Conservation (phyloP, 2,888 invertebrate genomes). For the Camponotus fellah region DNA sequence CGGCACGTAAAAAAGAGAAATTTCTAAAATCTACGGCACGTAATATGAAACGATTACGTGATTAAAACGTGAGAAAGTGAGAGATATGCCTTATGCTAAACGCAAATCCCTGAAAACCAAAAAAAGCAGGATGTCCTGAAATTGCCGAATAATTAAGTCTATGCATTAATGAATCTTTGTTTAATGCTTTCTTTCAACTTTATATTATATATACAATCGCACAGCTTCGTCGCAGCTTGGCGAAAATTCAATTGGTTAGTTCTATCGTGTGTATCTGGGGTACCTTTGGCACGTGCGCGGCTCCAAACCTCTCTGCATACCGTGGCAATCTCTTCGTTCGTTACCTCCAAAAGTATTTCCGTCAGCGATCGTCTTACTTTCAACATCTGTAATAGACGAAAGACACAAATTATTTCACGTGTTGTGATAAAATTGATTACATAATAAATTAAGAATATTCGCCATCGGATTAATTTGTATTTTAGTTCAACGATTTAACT, state of each 20-base stretch:
- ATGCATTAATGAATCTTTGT: constrained; percentile 80
- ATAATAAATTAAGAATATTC: constrained; percentile 2
- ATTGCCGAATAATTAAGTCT: constrained; percentile 83
- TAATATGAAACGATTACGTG: constrained; percentile 24
- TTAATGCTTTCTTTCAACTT: constrained; percentile 78
- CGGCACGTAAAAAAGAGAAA: constrained; percentile 22
- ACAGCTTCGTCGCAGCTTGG: constrained; percentile 75
- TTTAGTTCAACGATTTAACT: not conserved
- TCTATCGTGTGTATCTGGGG: constrained; percentile 85
- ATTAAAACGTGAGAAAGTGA: constrained; percentile 10
- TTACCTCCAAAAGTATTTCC: constrained; percentile 97
- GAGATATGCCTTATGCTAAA: constrained; percentile 38
- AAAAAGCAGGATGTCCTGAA: constrained; percentile 79
- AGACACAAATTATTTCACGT: not conserved
- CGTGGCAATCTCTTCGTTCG: constrained; percentile 94
- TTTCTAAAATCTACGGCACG: constrained; percentile 23
- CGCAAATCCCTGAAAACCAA: constrained; percentile 78
- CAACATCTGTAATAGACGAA: constrained; percentile 90
- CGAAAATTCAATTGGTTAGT: constrained; percentile 78
- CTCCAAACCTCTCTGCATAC: constrained; percentile 95
- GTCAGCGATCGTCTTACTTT: constrained; percentile 95
- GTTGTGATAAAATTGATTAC: not conserved
- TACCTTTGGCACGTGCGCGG: constrained; percentile 94
- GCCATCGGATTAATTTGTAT: not conserved
- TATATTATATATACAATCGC: constrained; percentile 74